phyloP scores from a whole-genome alignment of 2,888 invertebrate species.

The Macaria notata region DNA sequence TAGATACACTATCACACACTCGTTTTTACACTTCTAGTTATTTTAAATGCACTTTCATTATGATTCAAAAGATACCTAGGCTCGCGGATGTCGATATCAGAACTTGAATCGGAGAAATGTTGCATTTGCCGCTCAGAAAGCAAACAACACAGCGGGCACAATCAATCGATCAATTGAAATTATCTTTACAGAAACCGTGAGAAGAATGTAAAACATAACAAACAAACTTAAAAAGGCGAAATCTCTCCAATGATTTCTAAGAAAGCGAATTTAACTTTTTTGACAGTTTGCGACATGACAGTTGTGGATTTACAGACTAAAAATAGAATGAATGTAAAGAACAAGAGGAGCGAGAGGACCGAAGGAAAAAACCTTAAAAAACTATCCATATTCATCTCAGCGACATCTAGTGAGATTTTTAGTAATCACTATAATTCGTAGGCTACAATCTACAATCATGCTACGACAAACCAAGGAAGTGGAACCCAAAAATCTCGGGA shows the following conservation, averaged over 20 bases:
- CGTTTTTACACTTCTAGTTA: slow-evolving; percentile 69
- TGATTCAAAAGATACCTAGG: slow-evolving; percentile 67
- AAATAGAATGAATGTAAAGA: neutral
- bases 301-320: neutral
- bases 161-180: neutral
- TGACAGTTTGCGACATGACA: slow-evolving; percentile 5
- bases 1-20: slow-evolving; percentile 33
- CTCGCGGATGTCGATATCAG: slow-evolving; percentile 42
- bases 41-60: slow-evolving; percentile 73
- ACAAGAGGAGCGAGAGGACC: neutral
- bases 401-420: neutral
- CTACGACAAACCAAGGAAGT: too few species aligned
- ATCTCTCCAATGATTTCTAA: neutral
- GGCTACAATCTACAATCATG: too few species aligned
- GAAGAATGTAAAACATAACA: slow-evolving; percentile 6
- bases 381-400: neutral
- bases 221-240: slow-evolving; percentile 5
- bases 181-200: slow-evolving; percentile 1
- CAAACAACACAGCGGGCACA: neutral
- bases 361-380: too few species aligned
- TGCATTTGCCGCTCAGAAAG: neutral
- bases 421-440: too few species aligned
- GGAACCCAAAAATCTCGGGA: too few species aligned
- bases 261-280: slow-evolving; percentile 14
- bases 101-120: slow-evolving; percentile 23